Evolutionary conservation across 2,888 invertebrate species (phyloP), one percentile per base, ranked within the genome.

Genomic region (Heliconius sara): DNA sequence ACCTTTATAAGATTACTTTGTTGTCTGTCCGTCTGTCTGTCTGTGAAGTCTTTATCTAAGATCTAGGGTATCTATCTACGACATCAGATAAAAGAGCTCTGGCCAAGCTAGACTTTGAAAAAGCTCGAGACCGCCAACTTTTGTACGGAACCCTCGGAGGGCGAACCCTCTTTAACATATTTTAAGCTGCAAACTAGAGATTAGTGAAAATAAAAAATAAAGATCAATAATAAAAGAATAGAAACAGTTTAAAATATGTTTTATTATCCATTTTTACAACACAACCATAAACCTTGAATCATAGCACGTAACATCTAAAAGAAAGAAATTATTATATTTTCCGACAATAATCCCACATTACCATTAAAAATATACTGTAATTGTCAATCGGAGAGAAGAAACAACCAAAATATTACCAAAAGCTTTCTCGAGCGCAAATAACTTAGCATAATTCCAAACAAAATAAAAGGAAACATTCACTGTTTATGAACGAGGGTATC

Each of bases 401-500:
- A 34, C 25, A 73, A n/a, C 9, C 47, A 43, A 73, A 60, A 60
- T 25, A 73, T 39, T n/a, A 25, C 34, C 34, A 19, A 70, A 39
- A 73, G n/a, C 16, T 60, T 34, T 34, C 73, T 60, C 34, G 34
- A n/a, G 30, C 60, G 39, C 57, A 72, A 57, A 72, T 72, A 39
- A 73, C 60, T 73, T 60, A 57, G 12, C 34, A 34, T 73, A 73
- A 39, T 73, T 39, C 34, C 9, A 39, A n/a, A 34, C 16, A 34
- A 73, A 73, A 60, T 39, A 60, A 73, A 73, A 39, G 30, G 34
- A n/a, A 73, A 73, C 73, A 57, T 60, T 60, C n/a, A 39, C 39
- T 73, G 39, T 73, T 60, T 34, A 60, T 73, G 57, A 73, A 34
- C 57, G 34, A 60, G 34, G 57, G 60, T 60, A n/a, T 60, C 73